Conservation (phyloP, 1,140 invertebrate species). For the Drosophila ercepeae region DNA sequence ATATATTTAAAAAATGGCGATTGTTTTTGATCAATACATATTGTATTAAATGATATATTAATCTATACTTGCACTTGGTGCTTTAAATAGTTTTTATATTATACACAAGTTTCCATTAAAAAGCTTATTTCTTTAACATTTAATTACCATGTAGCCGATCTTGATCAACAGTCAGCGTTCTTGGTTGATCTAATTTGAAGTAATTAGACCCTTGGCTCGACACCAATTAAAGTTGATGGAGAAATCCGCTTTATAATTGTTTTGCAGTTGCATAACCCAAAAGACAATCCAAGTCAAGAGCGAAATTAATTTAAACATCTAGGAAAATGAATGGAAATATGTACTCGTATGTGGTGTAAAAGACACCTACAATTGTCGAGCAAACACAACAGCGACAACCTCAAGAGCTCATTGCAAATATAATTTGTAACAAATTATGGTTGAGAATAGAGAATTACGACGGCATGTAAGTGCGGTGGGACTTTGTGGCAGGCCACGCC, state of each 20-base stretch:
- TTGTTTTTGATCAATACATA: too few relatives aligned
- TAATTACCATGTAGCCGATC: constrained; percentile 43
- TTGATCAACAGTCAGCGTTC: constrained; percentile 32
- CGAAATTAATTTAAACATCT: constrained; percentile 22
- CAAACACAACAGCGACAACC: constrained; percentile 1
- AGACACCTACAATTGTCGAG: constrained; percentile 43
- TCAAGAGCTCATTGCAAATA: constrained; percentile 22
- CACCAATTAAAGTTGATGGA: constrained; percentile 57
- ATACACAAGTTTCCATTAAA: background rate
- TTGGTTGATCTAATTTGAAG: constrained; percentile 56
- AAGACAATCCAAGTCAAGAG: constrained; percentile 51
- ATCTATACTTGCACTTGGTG: too few relatives aligned
- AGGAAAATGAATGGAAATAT: constrained; percentile 19
- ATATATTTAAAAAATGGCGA: background rate
- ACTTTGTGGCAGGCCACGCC: constrained; percentile 51
- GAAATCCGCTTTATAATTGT: constrained; percentile 73
- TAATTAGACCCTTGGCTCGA: constrained; percentile 63
- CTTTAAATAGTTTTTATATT: background rate
- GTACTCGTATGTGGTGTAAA: background rate
- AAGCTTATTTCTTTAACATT: constrained; percentile 10
- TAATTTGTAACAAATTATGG: constrained; percentile 60
- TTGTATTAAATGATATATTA: too few relatives aligned
- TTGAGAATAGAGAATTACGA: constrained; percentile 25
- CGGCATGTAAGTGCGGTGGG: constrained; percentile 31
- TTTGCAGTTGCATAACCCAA: constrained; percentile 49